phyloP scores from a whole-genome alignment of 2,797 vertebrate genomes.

The Parambassis ranga region DNA sequence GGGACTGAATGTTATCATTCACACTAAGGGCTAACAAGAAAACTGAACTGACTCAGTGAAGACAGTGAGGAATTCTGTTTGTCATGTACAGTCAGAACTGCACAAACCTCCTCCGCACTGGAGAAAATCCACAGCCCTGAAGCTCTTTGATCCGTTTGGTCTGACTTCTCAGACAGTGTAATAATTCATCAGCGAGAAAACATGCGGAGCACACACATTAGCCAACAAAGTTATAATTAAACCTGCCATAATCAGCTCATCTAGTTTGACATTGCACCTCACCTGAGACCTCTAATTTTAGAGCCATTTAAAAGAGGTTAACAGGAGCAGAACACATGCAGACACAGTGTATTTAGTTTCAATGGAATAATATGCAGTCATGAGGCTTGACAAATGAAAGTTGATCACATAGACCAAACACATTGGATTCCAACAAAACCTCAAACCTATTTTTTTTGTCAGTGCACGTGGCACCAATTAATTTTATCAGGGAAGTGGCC shows the following conservation, averaged over 20 bases:
- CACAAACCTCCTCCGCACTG: conserved; percentile 30
- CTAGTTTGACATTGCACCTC: conserved; percentile 70
- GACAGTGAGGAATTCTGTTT: conserved; percentile 44
- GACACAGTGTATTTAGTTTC: conserved; percentile 49
- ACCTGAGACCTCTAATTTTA: conserved; percentile 78
- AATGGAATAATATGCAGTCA: conserved; percentile 55
- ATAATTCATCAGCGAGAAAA: conserved; percentile 61
- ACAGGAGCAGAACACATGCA: conserved; percentile 63
- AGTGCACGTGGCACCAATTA: conserved; percentile 47
- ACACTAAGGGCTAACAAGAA: conserved; percentile 26
- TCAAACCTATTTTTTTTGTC: conserved; percentile 29
- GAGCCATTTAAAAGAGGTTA: conserved; percentile 76
- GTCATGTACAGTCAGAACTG: conserved; percentile 36
- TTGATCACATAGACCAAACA: conserved; percentile 39
- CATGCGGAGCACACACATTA: conserved; percentile 59
- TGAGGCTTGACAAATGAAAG: conserved; percentile 51
- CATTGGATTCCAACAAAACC: conserved; percentile 42
- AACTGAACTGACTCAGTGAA: conserved; percentile 34
- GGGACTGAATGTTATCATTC: conserved; percentile 38
- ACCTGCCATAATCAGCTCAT: conserved; percentile 74
- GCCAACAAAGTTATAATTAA: conserved; percentile 75
- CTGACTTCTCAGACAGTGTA: conserved; percentile 52
- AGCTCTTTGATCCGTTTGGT: conserved; percentile 64
- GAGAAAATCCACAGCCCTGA: conserved; percentile 37
- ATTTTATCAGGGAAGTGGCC: conserved; percentile 42